A percentile compares a stretch with the other conserved stretches of the same genome.
Evolutionary conservation across 2,888 invertebrate species (phyloP).

Genomic region (Thereva nobilitata): DNA sequence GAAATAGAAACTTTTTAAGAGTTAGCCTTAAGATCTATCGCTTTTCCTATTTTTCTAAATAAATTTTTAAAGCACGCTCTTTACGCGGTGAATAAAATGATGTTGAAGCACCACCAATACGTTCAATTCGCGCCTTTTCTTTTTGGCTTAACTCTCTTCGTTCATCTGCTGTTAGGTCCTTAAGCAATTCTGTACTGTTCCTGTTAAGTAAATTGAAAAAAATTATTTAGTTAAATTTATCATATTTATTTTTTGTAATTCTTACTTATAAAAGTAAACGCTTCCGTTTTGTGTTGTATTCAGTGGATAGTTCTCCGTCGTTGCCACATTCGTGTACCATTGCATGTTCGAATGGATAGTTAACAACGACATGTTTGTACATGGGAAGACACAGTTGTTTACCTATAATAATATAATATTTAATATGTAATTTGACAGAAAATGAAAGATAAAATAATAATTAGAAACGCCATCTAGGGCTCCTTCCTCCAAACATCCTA

Average conservation of each 20-base stretch:
- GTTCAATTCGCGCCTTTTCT: slow-evolving; percentile 63
- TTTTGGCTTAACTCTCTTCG: slow-evolving; percentile 64
- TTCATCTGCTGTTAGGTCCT: slow-evolving; percentile 66
- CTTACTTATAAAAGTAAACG: slow-evolving; percentile 70
- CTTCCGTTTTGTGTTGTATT: slow-evolving; percentile 66
- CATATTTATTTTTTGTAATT: slow-evolving; percentile 13
- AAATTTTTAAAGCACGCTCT: slow-evolving; percentile 74
- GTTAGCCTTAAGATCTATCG: background rate
- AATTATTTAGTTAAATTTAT: background rate
- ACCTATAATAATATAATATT: too few relatives aligned
- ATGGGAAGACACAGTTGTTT: slow-evolving; percentile 61
- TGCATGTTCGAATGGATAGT: slow-evolving; percentile 65
- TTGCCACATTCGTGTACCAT: slow-evolving; percentile 64
- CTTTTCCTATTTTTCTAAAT: slow-evolving; percentile 61
- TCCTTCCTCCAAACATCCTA: too few relatives aligned
- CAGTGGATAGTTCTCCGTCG: slow-evolving; percentile 63
- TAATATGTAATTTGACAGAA: background rate
- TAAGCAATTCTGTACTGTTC: slow-evolving; percentile 65
- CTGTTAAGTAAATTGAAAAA: slow-evolving; percentile 53
- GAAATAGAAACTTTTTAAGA: too few relatives aligned
- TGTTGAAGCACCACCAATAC: slow-evolving; percentile 55
- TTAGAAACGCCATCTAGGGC: background rate
- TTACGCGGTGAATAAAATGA: slow-evolving; percentile 65
- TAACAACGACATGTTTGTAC: slow-evolving; percentile 65
- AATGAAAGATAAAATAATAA: background rate